Evolutionary conservation across 1,140 invertebrate genomes (phyloP).

Genomic region (Bombus confusus): DNA sequence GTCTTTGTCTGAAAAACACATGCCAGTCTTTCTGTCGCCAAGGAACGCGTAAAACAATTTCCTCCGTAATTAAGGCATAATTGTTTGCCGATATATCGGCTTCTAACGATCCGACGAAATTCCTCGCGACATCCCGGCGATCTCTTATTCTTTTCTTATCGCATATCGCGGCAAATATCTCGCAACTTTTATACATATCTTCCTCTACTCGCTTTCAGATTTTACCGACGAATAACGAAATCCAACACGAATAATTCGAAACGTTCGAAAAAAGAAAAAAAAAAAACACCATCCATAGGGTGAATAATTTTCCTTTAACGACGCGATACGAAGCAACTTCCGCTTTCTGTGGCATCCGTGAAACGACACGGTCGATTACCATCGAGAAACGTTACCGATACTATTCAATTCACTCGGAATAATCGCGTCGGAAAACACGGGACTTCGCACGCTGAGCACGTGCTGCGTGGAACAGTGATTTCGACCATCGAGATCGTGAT

Average conservation of each 20-base stretch:
- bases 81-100: conserved; percentile 27
- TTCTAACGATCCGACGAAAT: background rate
- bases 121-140: background rate
- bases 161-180: no score
- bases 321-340: no score
- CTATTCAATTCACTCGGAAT: conserved; percentile 16
- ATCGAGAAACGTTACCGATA: conserved; percentile 12
- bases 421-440: background rate
- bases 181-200: no score
- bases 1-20: no score
- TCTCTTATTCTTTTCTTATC: background rate
- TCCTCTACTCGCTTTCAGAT: no score
- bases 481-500: background rate
- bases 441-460: background rate
- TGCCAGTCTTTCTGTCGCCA: background rate
- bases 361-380: conserved; percentile 13
- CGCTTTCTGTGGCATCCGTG: background rate
- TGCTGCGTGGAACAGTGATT: conserved; percentile 11
- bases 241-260: background rate
- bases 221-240: no score
- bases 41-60: conserved; percentile 3
- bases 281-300: no score
- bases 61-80: background rate
- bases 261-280: background rate
- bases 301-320: background rate